Base-by-base conservation (phyloP, 2,113 vertebrate genomes). In the Apteryx owenii region DNA sequence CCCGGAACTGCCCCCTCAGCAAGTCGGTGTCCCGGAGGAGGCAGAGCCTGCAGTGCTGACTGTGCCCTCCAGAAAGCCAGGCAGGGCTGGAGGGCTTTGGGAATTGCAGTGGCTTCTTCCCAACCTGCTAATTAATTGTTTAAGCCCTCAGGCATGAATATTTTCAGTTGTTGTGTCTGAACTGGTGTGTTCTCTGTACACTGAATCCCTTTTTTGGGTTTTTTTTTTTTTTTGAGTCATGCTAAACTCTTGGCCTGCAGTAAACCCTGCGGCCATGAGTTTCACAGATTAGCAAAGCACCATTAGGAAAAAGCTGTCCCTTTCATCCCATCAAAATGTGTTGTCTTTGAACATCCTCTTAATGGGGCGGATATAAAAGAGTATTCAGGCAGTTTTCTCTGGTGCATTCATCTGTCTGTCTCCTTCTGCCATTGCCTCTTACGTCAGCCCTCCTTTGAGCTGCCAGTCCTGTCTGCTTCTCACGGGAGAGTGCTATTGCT, bases 381-480 rank as follows among this genome's bases (percentile, higher is more conserved):
- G 42, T 9, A 3, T 0, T 0, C 15, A 10, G 33, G 66, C 10
- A 2, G 60, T 20, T 20, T 48, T 46, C 40, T 51, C 6, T 21
- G 19, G 4, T 9, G 1, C 7, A 10, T 17, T n/a, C 0, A 0
- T 9, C 56, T 6, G 20, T 60, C 36, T 64, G 9, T 71, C 33
- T 73, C 36, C 5, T 22, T 12, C 25, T 3, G 1, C 28, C 18
- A 2, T 14, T 53, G 71, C 38, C 85, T 83, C 51, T 50, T 75
- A 29, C 3, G 7, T 62, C 65, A 75, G 50, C 64, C 29, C 78
- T 51, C 51, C 5, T 2, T 48, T 26, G 48, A 70, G 31, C 48
- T 9, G 6, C 53, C 28, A 1, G 56, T 31, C 29, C 56, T 33
- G 28, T 18, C 31, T 18, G 46, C 46, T 19, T 48, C 46, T 48